Percentiles rank a stretch among this genome's conserved stretches.
Conservation (phyloP, 2,797 vertebrate genomes). For the Antennarius maculatus region DNA sequence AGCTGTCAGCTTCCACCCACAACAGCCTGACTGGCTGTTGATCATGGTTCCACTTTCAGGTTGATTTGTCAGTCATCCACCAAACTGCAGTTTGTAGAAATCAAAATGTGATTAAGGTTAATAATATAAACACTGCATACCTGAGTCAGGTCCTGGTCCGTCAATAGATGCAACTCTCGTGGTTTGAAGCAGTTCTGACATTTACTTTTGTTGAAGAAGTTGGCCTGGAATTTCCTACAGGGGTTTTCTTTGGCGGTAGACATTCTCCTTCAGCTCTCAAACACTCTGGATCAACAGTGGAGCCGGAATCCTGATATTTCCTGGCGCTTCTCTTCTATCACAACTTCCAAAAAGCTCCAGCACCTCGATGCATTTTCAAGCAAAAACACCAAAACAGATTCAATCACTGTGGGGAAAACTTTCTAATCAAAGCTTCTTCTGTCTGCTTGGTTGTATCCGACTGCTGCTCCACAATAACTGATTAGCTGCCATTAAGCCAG, state of each 20-base stretch:
- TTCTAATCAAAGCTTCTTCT: slow-evolving; percentile 31
- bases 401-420: neutral
- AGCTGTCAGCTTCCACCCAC: slow-evolving; percentile 2
- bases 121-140: slow-evolving; percentile 69
- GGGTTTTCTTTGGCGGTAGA: slow-evolving; percentile 92
- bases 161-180: slow-evolving; percentile 93
- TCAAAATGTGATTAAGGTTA: neutral
- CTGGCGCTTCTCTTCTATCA: slow-evolving; percentile 41
- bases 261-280: slow-evolving; percentile 77
- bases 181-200: slow-evolving; percentile 99
- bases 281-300: slow-evolving; percentile 5
- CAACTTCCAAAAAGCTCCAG: slow-evolving; percentile 55
- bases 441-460: slow-evolving; percentile 42
- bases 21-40: slow-evolving; percentile 5
- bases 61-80: too few species aligned
- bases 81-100: neutral
- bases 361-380: slow-evolving; percentile 64
- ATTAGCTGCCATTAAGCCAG: slow-evolving; percentile 71
- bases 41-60: slow-evolving; percentile 2
- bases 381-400: slow-evolving; percentile 3
- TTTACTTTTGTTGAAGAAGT: slow-evolving; percentile 99
- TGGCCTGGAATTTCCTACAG: slow-evolving; percentile 97
- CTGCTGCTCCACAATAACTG: slow-evolving; percentile 58
- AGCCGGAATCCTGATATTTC: slow-evolving; percentile 38
- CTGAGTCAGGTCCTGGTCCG: slow-evolving; percentile 96